Evolutionary conservation across 2,797 vertebrate genomes (phyloP).

Genomic region (Sternotherus odoratus): DNA sequence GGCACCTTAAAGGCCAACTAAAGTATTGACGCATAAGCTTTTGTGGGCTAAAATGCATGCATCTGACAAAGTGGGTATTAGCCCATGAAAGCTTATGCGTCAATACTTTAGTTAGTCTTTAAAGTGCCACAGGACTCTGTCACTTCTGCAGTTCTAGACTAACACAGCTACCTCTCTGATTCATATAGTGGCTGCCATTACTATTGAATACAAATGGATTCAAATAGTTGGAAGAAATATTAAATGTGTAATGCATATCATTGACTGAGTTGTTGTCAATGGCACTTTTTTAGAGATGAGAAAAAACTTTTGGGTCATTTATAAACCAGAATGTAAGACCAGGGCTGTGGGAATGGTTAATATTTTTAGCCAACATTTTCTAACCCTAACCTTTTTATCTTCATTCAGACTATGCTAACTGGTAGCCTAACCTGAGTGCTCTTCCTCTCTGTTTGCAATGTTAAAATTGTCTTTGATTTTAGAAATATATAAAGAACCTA

Average conservation of each 20-base stretch:
- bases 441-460: constrained; percentile 4
- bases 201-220: constrained; percentile 56
- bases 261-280: constrained; percentile 43
- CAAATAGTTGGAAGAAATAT: constrained; percentile 52
- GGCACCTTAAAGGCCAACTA: no score
- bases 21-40: no score
- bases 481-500: background rate
- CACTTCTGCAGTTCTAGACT: no score
- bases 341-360: constrained; percentile 24
- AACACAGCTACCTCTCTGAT: no score
- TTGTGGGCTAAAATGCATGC: no score
- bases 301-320: constrained; percentile 27
- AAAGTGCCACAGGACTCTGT: no score
- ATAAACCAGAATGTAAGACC: background rate
- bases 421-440: constrained; percentile 6
- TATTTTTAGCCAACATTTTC: constrained; percentile 49
- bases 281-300: background rate
- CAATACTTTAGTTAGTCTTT: no score
- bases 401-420: constrained; percentile 36
- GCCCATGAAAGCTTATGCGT: no score
- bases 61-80: no score
- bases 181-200: constrained; percentile 5
- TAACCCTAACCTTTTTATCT: constrained; percentile 34
- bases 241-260: constrained; percentile 39
- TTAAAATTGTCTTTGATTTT: constrained; percentile 2